Conservation (phyloP, 1,140 invertebrate genomes). For the Nebria ingens region DNA sequence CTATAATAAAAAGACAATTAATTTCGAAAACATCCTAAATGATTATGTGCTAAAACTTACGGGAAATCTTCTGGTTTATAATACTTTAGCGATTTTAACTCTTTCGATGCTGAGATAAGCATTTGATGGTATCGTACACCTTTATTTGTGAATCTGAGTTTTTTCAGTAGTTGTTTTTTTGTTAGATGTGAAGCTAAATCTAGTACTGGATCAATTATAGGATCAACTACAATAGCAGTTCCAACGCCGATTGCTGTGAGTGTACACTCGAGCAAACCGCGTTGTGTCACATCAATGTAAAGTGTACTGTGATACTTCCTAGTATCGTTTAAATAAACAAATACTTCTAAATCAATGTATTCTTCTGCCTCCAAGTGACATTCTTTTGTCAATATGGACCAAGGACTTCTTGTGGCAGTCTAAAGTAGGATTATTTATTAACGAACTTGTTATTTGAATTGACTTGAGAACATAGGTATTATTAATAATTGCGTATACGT, state of each 20-base stretch:
- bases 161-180: background rate
- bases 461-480: too few species aligned
- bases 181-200: background rate
- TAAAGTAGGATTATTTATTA: too few species aligned
- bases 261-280: background rate
- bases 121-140: background rate
- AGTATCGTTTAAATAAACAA: background rate
- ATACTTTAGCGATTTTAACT: background rate
- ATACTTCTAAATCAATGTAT: background rate
- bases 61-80: background rate
- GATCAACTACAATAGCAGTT: background rate
- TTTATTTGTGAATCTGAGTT: background rate
- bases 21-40: background rate
- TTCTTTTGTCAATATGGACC: background rate
- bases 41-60: background rate
- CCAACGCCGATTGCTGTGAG: background rate
- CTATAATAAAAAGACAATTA: background rate
- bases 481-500: too few species aligned
- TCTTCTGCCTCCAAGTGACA: background rate
- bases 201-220: background rate
- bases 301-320: background rate
- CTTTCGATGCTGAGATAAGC: background rate
- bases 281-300: background rate
- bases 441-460: too few species aligned
- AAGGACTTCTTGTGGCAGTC: background rate